Evolutionary conservation across 2,113 vertebrate species (phyloP), one percentile per base, ranked within the genome.

Genomic region (Cryptomyrus ogoouensis): DNA sequence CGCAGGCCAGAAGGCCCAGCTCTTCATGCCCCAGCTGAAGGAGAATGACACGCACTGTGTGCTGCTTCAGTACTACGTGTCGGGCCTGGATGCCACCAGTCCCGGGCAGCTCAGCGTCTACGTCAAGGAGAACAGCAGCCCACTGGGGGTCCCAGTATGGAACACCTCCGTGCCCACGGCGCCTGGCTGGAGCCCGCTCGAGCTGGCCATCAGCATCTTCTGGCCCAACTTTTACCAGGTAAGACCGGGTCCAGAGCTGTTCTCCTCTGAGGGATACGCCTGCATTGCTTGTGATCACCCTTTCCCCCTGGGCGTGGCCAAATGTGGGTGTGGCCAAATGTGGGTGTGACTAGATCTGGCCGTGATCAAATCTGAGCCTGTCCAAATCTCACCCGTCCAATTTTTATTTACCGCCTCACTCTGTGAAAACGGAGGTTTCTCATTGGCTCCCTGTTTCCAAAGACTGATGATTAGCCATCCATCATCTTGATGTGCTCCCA

Each of bases 141-240:
- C 96, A 2, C 31, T 98, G 92, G 98, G 98, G n/a, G 95, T 95
- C 89, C 96, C 98, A 0, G 94, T 99, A 80, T 98, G 97, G 95
- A 99, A 99, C 92, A 93, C 96, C 0, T 98, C 98, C 19, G 95
- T 96, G 90, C 95, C 95, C 12, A 94, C 96, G 2, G 95, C 95
- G 35, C 95, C 97, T 58, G 94, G 93, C 15, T 99, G 98, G 98
- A 97, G 94, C 91, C 95, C 94, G 92, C 96, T 97, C 87, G 98
- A 99, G 91, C 95, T 99, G 92, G 98, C 98, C 66, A 96, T 99
- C 90, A 99, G 98, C 93, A 99, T 97, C 7, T 99, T 99, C 95
- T 99, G 98, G 98, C 98, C 98, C 9, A 98, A 97, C 91, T 97
- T 96, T 92, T 99, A 99, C 95, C 98, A 99, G 98, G 98, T 98